These are phyloP conservation scores for Acrobasis repandana DNA, from an alignment of 2,888 invertebrate species.

Conservation along the genomic window DNA sequence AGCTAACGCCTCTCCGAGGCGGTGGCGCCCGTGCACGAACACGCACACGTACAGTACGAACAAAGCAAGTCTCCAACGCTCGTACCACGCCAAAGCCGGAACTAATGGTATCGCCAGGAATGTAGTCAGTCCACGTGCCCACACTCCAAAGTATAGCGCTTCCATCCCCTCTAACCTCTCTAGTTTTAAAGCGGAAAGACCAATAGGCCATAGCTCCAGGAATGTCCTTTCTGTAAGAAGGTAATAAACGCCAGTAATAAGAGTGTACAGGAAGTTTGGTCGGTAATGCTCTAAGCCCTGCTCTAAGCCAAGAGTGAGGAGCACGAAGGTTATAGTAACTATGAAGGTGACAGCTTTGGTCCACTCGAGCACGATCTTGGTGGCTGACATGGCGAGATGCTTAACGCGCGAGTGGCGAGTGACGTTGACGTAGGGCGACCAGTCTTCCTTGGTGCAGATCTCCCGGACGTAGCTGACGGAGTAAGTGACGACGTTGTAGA, in stretches of 20 bases:
- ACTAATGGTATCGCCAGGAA: conserved; percentile 81
- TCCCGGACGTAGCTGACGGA: conserved; percentile 89
- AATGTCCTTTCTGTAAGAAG: conserved; percentile 88
- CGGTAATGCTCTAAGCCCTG: conserved; percentile 89
- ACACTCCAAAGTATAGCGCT: conserved; percentile 85
- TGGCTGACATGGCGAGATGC: conserved; percentile 91
- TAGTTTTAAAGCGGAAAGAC: conserved; percentile 82
- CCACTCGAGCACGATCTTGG: conserved; percentile 91
- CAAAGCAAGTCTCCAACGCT: conserved; percentile 82
- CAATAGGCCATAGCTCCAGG: conserved; percentile 84
- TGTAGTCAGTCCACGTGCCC: conserved; percentile 84
- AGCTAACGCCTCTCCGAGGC: conserved; percentile 79
- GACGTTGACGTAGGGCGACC: conserved; percentile 89
- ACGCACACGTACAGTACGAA: conserved; percentile 86
- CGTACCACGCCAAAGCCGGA: conserved; percentile 80
- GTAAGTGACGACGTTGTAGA: conserved; percentile 91
- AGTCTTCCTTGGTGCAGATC: conserved; percentile 88
- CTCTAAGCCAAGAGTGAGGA: conserved; percentile 88
- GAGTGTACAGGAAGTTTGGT: conserved; percentile 86
- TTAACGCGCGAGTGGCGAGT: conserved; percentile 88
- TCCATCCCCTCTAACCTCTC: conserved; percentile 88
- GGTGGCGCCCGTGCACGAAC: conserved; percentile 85
- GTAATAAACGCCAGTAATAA: conserved; percentile 87
- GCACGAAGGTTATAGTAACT: conserved; percentile 89
- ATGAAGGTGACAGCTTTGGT: conserved; percentile 91